Conservation (phyloP, 2,888 invertebrate genomes). For the Magallana nippona region DNA sequence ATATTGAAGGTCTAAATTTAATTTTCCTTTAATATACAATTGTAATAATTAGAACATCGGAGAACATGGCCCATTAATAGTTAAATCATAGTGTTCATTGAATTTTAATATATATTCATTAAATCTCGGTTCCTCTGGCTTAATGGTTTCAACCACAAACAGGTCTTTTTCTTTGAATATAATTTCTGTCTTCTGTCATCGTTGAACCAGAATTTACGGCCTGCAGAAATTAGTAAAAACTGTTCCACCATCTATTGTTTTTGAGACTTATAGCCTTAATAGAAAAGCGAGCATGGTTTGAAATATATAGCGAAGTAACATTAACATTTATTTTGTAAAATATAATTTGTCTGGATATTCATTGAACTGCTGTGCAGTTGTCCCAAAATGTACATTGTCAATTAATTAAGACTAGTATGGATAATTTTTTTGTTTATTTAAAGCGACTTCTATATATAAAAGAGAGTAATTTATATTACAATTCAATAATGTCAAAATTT, state of each 20-base stretch:
- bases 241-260: neutral
- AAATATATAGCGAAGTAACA: no score
- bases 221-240: constrained; percentile 2
- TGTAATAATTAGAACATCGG: neutral
- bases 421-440: no score
- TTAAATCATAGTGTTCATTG: neutral
- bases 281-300: neutral
- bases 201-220: neutral
- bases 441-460: no score
- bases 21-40: neutral
- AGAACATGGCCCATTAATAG: neutral
- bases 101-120: constrained; percentile 33
- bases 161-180: constrained; percentile 1
- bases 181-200: neutral
- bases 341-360: no score
- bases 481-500: no score
- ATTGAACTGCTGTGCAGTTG: no score
- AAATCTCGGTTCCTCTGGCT: neutral
- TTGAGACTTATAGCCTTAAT: neutral
- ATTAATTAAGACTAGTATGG: no score
- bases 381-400: no score
- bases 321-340: no score
- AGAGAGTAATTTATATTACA: no score
- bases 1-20: neutral
- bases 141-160: constrained; percentile 1